These are phyloP conservation scores for Hemithea aestivaria DNA, from an alignment of 2,888 invertebrate genomes.

Conservation along the genomic window DNA sequence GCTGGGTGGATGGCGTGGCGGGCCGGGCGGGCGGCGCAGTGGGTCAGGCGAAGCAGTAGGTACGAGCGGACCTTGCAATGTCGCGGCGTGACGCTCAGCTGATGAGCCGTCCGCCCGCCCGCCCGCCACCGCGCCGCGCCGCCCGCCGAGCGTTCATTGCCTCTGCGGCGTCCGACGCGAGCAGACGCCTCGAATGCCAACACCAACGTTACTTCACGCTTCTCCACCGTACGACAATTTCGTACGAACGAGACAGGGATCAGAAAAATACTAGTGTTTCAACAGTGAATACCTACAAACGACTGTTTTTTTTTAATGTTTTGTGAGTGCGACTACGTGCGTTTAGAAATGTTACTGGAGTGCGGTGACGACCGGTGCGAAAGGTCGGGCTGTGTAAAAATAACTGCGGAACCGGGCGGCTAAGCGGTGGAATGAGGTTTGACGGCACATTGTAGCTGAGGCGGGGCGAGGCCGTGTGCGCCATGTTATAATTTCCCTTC, in stretches of 20 bases:
- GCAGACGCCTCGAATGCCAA: constrained; percentile 59
- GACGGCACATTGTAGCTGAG: constrained; percentile 77
- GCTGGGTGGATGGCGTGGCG: constrained; percentile 18
- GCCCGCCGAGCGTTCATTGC: constrained; percentile 86
- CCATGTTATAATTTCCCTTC: constrained; percentile 78
- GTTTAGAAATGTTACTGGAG: constrained; percentile 60
- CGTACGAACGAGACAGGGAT: constrained; percentile 15
- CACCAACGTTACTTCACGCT: constrained; percentile 32
- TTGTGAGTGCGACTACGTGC: constrained; percentile 63
- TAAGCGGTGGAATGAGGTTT: constrained; percentile 77
- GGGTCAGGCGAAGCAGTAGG: constrained; percentile 70
- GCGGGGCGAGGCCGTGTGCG: constrained; percentile 76
- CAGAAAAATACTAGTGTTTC: constrained; percentile 33
- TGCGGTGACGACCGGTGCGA: constrained; percentile 77
- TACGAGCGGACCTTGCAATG: constrained; percentile 80
- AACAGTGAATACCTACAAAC: constrained; percentile 39
- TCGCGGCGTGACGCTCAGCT: constrained; percentile 80
- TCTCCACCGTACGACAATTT: constrained; percentile 30
- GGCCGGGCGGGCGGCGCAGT: constrained; percentile 54
- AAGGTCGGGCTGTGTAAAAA: constrained; percentile 79
- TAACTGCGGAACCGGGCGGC: constrained; percentile 78
- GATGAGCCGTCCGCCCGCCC: constrained; percentile 63
- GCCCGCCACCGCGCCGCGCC: constrained; percentile 72
- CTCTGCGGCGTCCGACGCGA: constrained; percentile 81
- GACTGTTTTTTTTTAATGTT: constrained; percentile 30